These are phyloP conservation scores for Hydroisotoma schaefferi DNA, from an alignment of 2,888 invertebrate species.

Conservation along the genomic window DNA sequence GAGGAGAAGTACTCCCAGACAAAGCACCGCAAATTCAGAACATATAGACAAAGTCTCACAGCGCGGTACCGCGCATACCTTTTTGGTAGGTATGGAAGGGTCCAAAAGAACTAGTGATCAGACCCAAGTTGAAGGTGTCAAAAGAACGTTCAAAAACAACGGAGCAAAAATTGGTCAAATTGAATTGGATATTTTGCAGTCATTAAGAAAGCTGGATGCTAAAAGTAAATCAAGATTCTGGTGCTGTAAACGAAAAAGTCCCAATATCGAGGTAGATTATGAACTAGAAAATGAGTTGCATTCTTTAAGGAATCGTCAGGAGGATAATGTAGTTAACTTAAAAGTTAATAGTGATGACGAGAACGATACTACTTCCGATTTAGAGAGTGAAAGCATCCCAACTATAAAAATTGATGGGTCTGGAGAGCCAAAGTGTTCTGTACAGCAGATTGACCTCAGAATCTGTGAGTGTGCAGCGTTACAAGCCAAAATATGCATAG, in stretches of 20 bases:
- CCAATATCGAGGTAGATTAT: neutral
- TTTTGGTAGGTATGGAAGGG: neutral
- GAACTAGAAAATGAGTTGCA: constrained; percentile 6
- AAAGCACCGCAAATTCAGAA: neutral
- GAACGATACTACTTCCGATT: neutral
- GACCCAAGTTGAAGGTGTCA: constrained; percentile 33
- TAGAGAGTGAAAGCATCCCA: neutral
- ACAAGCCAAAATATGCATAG: constrained; percentile 41
- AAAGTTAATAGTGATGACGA: neutral
- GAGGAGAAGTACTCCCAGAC: neutral
- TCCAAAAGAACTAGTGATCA: constrained; percentile 16
- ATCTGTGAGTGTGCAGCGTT: constrained; percentile 42
- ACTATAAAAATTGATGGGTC: neutral
- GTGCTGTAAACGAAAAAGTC: neutral
- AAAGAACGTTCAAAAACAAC: constrained; percentile 21
- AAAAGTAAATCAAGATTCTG: neutral
- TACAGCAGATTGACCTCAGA: constrained; percentile 31
- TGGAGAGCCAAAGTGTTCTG: neutral
- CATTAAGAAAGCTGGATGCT: constrained; percentile 31
- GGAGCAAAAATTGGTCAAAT: constrained; percentile 35
- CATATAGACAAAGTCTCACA: neutral
- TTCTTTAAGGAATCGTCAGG: neutral
- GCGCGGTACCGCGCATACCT: neutral
- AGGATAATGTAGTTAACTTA: neutral
- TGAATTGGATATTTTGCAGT: constrained; percentile 39